phyloP scores from a whole-genome alignment of 2,113 vertebrate species.

The Prietella phreatophila region DNA sequence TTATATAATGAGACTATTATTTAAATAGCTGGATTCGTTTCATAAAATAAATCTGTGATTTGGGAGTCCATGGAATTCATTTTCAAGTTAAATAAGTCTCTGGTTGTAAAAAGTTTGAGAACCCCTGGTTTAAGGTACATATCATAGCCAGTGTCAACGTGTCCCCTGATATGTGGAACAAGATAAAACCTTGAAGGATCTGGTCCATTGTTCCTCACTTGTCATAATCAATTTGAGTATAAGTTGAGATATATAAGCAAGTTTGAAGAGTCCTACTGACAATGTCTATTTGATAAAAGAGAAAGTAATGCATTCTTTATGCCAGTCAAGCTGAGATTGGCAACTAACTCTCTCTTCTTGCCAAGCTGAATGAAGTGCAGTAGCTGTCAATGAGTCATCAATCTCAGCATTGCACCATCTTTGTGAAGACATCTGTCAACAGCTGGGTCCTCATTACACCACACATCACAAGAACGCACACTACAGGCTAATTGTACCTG shows the following conservation, averaged over 20 bases:
- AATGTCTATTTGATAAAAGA: conserved; percentile 49
- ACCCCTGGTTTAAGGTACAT: not conserved
- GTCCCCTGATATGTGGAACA: conserved; percentile 56
- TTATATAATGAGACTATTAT: not conserved
- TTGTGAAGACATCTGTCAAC: conserved; percentile 41
- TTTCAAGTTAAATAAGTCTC: not conserved
- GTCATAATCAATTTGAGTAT: conserved; percentile 61
- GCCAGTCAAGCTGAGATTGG: conserved; percentile 11
- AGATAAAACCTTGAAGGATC: conserved; percentile 37
- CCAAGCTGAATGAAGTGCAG: conserved; percentile 10
- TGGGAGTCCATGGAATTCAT: not conserved
- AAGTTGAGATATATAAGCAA: conserved; percentile 59
- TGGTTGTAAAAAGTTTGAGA: not conserved
- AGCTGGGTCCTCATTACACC: conserved; percentile 38
- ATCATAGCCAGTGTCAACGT: conserved; percentile 47
- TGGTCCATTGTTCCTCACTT: conserved; percentile 53
- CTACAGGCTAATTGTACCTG: conserved; percentile 34
- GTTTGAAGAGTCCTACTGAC: conserved; percentile 50
- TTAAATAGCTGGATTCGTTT: not conserved
- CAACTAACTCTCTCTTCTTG: conserved; percentile 6
- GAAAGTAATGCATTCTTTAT: conserved; percentile 1
- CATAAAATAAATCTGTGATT: not conserved
- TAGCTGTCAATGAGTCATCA: conserved; percentile 31
- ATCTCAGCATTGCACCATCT: not conserved
- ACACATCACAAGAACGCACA: conserved; percentile 21